Evolutionary conservation across 2,797 vertebrate species (phyloP).

Genomic region (Avahi laniger): DNA sequence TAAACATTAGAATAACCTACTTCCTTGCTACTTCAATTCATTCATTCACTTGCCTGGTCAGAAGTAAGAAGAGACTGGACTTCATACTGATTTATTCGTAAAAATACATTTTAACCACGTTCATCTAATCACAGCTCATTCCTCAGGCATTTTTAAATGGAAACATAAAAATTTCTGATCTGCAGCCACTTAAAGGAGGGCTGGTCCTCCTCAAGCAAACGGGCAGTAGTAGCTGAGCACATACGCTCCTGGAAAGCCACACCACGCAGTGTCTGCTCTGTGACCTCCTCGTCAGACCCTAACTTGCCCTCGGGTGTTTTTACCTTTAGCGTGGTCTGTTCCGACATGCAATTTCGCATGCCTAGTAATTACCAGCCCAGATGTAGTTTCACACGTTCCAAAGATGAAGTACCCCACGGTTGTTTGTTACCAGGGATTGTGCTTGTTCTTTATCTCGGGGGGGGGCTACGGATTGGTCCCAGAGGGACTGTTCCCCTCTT

Average conservation of each 20-base stretch:
- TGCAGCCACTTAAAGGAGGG: conserved; percentile 44
- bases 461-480: not conserved
- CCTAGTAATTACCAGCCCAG: not conserved
- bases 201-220: not conserved
- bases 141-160: conserved; percentile 71
- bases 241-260: not conserved
- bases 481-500: not conserved
- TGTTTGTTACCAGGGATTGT: not conserved
- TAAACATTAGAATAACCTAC: not conserved
- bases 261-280: accelerated
- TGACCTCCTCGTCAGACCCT: not conserved
- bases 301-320: not conserved
- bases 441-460: not conserved
- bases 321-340: not conserved
- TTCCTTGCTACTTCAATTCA: not conserved
- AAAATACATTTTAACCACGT: conserved; percentile 66
- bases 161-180: conserved; percentile 67
- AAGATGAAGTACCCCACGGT: not conserved
- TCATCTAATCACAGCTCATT: conserved; percentile 66
- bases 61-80: not conserved
- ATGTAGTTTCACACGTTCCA: not conserved
- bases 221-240: accelerated
- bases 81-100: not conserved
- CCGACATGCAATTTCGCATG: not conserved
- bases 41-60: not conserved